A percentile compares a stretch with the other conserved stretches of the same genome.
phyloP scores from a whole-genome alignment of 2,888 invertebrate species.

The Lepas anatifera region DNA sequence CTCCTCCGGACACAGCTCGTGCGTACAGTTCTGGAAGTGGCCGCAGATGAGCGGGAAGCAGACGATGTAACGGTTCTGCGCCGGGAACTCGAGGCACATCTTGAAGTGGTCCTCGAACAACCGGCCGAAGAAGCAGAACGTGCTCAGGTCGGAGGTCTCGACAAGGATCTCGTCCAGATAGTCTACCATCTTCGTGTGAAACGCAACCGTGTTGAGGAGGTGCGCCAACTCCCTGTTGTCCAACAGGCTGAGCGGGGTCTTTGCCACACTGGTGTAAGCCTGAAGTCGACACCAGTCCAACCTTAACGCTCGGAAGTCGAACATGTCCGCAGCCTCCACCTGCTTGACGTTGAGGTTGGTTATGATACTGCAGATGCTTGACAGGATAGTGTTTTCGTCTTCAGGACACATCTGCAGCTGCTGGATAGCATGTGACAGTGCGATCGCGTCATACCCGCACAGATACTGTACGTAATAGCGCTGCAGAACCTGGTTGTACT shows the following conservation, averaged over 20 bases:
- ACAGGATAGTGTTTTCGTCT: conserved; percentile 87
- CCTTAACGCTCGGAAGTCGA: conserved; percentile 89
- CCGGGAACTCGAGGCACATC: conserved; percentile 96
- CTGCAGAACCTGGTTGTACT: conserved; percentile 94
- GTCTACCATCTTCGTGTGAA: conserved; percentile 97
- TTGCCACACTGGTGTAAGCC: conserved; percentile 72
- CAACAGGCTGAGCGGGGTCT: conserved; percentile 51
- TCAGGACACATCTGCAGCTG: conserved; percentile 77
- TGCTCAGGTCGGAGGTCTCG: conserved; percentile 92
- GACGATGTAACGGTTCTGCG: conserved; percentile 93
- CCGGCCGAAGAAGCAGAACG: conserved; percentile 94
- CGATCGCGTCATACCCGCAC: conserved; percentile 88
- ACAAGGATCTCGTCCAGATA: conserved; percentile 91
- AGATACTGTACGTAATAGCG: conserved; percentile 95
- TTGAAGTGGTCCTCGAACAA: conserved; percentile 97
- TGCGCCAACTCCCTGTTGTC: conserved; percentile 79
- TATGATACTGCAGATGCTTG: conserved; percentile 81
- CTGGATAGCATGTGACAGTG: conserved; percentile 62
- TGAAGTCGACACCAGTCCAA: conserved; percentile 97
- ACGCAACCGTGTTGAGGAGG: conserved; percentile 87
- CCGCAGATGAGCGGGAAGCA: conserved; percentile 96
- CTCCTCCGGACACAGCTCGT: conserved; percentile 97
- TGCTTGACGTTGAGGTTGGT: conserved; percentile 78
- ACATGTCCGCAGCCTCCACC: conserved; percentile 80
- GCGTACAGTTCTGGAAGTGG: conserved; percentile 95